Evolutionary conservation across 2,113 vertebrate species (phyloP).

Genomic region (Sceloporus undulatus): DNA sequence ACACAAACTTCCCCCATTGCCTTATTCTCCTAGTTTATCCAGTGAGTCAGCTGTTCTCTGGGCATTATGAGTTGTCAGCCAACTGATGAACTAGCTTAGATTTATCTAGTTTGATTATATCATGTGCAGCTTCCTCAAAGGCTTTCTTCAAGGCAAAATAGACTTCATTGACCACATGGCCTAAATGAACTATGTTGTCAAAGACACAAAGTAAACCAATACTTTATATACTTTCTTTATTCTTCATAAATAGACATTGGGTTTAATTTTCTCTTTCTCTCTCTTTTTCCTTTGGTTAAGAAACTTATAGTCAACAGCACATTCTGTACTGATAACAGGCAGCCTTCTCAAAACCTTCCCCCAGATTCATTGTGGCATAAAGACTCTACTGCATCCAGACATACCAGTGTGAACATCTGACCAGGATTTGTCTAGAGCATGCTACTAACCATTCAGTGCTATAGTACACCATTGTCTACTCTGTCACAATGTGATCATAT

Average conservation of each 20-base stretch:
- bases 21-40: not conserved
- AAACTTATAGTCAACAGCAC: not conserved
- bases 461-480: not conserved
- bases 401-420: not conserved
- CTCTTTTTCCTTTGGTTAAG: not conserved
- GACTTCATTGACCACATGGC: slow-evolving; percentile 6
- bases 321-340: not conserved
- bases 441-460: not conserved
- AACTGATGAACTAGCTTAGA: not conserved
- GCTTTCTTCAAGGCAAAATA: slow-evolving; percentile 21
- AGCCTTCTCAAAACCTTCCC: not conserved
- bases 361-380: not conserved
- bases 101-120: slow-evolving; percentile 7
- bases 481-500: too few relatives aligned
- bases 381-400: not conserved
- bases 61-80: not conserved
- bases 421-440: not conserved
- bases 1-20: not conserved
- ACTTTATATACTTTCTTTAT: slow-evolving; percentile 8
- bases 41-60: not conserved
- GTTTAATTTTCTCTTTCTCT: not conserved
- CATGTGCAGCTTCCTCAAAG: not conserved
- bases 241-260: not conserved
- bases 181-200: slow-evolving; percentile 9
- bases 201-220: not conserved